These are phyloP conservation scores for Anolis sagrei DNA, from an alignment of 2,113 vertebrate genomes.

Conservation along the genomic window DNA sequence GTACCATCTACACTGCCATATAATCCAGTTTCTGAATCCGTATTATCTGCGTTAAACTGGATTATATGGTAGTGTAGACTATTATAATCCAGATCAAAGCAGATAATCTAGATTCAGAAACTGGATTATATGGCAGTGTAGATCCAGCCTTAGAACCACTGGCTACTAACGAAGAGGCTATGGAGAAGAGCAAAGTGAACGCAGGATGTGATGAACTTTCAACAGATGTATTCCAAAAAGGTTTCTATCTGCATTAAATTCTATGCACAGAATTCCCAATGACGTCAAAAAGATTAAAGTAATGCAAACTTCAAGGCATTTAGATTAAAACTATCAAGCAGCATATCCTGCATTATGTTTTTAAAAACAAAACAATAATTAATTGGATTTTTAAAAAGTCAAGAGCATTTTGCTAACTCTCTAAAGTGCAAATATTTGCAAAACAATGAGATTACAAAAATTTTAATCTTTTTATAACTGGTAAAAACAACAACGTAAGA, in stretches of 20 bases:
- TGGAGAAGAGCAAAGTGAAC: too few relatives aligned
- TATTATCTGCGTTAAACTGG: too few relatives aligned
- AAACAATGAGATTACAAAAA: neutral
- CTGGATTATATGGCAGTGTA: too few relatives aligned
- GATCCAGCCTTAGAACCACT: too few relatives aligned
- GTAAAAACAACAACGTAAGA: neutral
- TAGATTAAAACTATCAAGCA: neutral
- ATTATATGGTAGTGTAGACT: too few relatives aligned
- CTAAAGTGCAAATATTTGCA: neutral
- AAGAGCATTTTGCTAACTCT: neutral
- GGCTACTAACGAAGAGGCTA: too few relatives aligned
- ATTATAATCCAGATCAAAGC: too few relatives aligned
- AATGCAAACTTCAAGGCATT: neutral
- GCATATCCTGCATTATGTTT: neutral
- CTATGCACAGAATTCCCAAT: neutral
- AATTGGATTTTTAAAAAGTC: neutral
- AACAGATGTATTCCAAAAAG: neutral
- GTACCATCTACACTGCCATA: too few relatives aligned
- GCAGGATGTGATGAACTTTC: neutral
- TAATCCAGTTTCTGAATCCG: too few relatives aligned
- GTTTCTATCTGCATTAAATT: neutral
- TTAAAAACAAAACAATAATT: neutral
- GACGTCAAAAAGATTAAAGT: neutral
- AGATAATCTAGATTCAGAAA: too few relatives aligned
- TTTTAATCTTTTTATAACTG: constrained; percentile 7